phyloP scores from a whole-genome alignment of 2,113 vertebrate genomes.

The Ascaphus truei region DNA sequence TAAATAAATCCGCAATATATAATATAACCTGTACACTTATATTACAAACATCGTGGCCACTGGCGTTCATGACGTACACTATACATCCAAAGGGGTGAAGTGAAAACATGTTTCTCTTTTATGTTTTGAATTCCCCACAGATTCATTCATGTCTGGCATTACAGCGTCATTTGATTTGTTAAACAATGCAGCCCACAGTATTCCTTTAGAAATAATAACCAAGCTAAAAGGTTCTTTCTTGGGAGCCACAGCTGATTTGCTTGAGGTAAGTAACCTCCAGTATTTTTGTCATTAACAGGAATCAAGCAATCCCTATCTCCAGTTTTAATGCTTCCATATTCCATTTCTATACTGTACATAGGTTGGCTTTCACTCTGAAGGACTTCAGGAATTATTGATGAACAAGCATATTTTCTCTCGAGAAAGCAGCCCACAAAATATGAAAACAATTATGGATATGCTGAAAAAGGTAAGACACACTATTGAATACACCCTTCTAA shows the following conservation, averaged over 20 bases:
- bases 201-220: conserved; percentile 27
- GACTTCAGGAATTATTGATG: conserved; percentile 40
- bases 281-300: neutral
- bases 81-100: conserved; percentile 45
- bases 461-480: conserved; percentile 43
- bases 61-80: no score
- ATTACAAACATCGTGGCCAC: no score
- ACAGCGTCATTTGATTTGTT: conserved; percentile 42
- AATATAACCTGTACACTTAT: no score
- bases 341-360: conserved; percentile 36
- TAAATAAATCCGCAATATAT: no score
- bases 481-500: neutral
- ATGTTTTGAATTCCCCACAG: conserved; percentile 37
- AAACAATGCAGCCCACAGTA: conserved; percentile 39
- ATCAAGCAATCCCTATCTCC: neutral
- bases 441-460: conserved; percentile 34
- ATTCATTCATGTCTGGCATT: conserved; percentile 43
- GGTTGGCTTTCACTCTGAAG: conserved; percentile 45
- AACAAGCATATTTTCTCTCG: conserved; percentile 33
- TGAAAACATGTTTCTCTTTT: neutral
- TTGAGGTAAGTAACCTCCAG: conserved; percentile 37
- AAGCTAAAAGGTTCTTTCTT: conserved; percentile 42
- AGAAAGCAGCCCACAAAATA: conserved; percentile 2
- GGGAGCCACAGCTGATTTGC: conserved; percentile 41
- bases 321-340: conserved; percentile 1